Evolutionary conservation across 2,113 vertebrate genomes (phyloP).

Genomic region (Recurvirostra avosetta): DNA sequence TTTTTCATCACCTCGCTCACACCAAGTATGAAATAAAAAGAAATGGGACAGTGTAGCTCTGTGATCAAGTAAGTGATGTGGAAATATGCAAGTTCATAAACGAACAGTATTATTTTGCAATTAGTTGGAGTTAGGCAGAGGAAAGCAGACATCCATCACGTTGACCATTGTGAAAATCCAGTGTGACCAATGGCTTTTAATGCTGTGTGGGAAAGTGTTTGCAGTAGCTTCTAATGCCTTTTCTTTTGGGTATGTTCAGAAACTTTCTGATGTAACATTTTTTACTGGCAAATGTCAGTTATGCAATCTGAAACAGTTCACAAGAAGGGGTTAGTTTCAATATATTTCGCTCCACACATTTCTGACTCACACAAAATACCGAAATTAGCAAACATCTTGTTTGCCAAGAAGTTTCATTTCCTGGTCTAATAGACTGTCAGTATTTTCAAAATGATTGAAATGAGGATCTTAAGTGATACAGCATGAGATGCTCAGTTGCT

Average conservation of each 20-base stretch:
- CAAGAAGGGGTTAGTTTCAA: conserved; percentile 44
- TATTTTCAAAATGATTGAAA: conserved; percentile 33
- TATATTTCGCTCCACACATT: conserved; percentile 51
- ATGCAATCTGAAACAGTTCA: conserved; percentile 60
- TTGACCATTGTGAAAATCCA: not conserved
- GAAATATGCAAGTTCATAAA: not conserved
- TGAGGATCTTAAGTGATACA: not conserved
- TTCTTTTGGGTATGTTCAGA: not conserved
- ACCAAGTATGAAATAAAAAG: not conserved
- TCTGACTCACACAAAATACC: conserved; percentile 62
- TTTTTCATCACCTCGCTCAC: conserved; percentile 5
- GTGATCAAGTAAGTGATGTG: not conserved
- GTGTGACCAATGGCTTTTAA: not conserved
- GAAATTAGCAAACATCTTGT: conserved; percentile 57
- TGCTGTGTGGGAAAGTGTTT: not conserved
- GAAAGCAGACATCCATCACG: not conserved
- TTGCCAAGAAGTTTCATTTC: conserved; percentile 62
- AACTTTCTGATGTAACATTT: conserved; percentile 10
- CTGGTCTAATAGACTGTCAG: conserved; percentile 53
- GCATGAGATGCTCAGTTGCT: not conserved
- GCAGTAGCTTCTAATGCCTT: not conserved
- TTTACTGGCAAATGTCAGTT: conserved; percentile 64
- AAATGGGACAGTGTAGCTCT: not conserved
- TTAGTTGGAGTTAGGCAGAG: not conserved
- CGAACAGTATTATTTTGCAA: not conserved